Conservation (phyloP, 2,797 vertebrate species). For the Labeo calbasu region DNA sequence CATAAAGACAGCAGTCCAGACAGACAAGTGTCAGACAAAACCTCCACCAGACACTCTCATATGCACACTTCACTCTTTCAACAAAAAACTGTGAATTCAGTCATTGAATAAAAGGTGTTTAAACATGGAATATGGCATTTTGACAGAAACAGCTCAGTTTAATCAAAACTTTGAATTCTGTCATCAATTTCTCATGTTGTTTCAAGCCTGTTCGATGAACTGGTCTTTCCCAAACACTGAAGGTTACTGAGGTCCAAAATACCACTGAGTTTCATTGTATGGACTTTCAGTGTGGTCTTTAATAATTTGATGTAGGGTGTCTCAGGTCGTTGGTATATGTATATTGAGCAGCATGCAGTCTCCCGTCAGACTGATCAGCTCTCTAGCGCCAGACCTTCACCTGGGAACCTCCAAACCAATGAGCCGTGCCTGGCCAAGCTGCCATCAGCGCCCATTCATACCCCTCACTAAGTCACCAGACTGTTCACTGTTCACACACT, state of each 20-base stretch:
- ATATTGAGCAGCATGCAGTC: constrained; percentile 49
- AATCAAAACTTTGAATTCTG: neutral
- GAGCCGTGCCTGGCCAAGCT: constrained; percentile 57
- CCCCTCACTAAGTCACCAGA: constrained; percentile 55
- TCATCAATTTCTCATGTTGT: neutral
- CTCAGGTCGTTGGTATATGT: constrained; percentile 47
- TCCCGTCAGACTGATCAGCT: constrained; percentile 57
- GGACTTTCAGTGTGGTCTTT: constrained; percentile 2
- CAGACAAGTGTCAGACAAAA: constrained; percentile 80
- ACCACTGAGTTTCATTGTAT: neutral
- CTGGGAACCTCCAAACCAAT: constrained; percentile 53
- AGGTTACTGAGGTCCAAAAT: neutral
- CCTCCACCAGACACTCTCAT: constrained; percentile 71
- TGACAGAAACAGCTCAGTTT: neutral
- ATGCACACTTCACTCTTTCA: constrained; percentile 60
- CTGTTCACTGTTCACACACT: constrained; percentile 53
- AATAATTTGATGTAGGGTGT: constrained; percentile 48
- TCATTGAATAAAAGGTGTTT: neutral
- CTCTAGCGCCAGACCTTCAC: constrained; percentile 56
- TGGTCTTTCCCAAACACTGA: neutral
- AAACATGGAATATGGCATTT: neutral
- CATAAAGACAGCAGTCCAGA: constrained; percentile 80
- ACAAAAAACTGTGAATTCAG: neutral
- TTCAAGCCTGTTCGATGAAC: neutral
- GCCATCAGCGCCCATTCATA: constrained; percentile 44